These are phyloP conservation scores for Mus caroli DNA, from an alignment of 2,797 vertebrate genomes.

Conservation along the genomic window DNA sequence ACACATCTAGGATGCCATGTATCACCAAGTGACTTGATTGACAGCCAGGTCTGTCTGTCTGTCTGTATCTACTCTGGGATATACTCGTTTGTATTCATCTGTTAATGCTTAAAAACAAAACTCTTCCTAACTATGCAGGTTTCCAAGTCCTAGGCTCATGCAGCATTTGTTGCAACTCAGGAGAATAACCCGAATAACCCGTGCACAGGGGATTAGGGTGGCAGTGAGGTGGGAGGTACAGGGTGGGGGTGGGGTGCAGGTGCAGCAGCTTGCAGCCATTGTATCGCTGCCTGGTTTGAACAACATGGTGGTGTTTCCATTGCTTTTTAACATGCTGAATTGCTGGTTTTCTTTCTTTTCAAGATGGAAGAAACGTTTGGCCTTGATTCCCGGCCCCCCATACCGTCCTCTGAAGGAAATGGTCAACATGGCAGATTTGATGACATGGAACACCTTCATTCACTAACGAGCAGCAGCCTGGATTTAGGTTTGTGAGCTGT, in stretches of 20 bases:
- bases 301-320: not conserved
- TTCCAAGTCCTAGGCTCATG: not conserved
- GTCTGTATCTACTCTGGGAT: not conserved
- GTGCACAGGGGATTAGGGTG: accelerated
- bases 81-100: constrained; percentile 9
- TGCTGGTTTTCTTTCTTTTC: constrained; percentile 72
- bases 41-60: not conserved
- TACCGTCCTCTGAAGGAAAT: constrained; percentile 64
- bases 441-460: constrained; percentile 73
- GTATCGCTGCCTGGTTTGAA: constrained; percentile 15
- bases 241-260: too few relatives aligned
- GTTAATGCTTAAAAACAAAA: not conserved
- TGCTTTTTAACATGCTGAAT: constrained; percentile 60
- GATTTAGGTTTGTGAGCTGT: constrained; percentile 85
- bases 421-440: constrained; percentile 77
- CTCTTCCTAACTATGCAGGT: not conserved
- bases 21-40: not conserved
- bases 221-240: too few relatives aligned
- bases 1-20: too few relatives aligned
- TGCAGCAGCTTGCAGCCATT: not conserved
- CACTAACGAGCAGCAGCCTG: constrained; percentile 61
- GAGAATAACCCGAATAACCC: not conserved
- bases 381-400: constrained; percentile 45
- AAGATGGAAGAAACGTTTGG: constrained; percentile 85
- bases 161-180: not conserved